These are phyloP conservation scores for Zygogramma bicolorata DNA, from an alignment of 2,888 invertebrate species.

Conservation along the genomic window DNA sequence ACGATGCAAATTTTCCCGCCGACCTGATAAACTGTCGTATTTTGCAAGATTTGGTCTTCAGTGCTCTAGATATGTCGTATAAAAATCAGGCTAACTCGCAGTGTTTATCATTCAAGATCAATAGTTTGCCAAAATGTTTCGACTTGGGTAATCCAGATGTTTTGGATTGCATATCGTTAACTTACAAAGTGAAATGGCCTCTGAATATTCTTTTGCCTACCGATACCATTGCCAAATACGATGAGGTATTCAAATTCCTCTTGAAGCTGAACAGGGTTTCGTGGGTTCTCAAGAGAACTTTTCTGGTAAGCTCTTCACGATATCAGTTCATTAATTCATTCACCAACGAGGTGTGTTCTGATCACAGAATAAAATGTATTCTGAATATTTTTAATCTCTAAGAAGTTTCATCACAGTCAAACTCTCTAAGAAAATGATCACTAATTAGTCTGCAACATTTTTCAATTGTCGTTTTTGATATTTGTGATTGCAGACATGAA, in stretches of 20 bases:
- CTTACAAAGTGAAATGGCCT: conserved; percentile 82
- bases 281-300: conserved; percentile 80
- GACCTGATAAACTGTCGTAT: conserved; percentile 79
- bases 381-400: no score
- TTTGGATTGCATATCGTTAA: conserved; percentile 76
- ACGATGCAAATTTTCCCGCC: conserved; percentile 74
- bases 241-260: conserved; percentile 81
- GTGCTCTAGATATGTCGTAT: conserved; percentile 77
- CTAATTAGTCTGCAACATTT: no score
- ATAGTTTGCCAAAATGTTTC: conserved; percentile 73
- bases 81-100: conserved; percentile 73
- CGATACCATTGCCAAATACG: conserved; percentile 78
- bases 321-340: background rate
- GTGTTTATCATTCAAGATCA: conserved; percentile 74
- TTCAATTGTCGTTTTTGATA: no score
- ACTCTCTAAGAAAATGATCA: no score
- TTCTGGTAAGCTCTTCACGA: conserved; percentile 67
- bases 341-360: no score
- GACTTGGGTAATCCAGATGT: conserved; percentile 77
- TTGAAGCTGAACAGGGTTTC: conserved; percentile 81
- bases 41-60: conserved; percentile 75
- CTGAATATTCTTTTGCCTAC: conserved; percentile 81
- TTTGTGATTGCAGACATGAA: no score
- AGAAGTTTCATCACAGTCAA: no score
- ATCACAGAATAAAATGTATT: no score